Conservation (phyloP, 37 sponge, comb jelly and placozoan genomes). For the Halichondria panicea region DNA sequence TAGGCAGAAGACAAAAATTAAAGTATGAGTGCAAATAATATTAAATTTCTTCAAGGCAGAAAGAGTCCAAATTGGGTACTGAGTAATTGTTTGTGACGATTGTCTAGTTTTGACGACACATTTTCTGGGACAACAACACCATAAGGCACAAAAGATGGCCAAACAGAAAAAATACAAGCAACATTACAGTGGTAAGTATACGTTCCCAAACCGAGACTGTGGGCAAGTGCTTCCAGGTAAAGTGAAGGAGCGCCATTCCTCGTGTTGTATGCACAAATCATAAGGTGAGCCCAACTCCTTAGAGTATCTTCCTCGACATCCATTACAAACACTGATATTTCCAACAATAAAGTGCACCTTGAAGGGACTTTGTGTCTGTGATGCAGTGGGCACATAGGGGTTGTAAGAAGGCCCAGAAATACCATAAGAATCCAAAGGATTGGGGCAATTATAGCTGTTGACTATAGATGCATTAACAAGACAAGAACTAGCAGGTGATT, state of each 20-base stretch:
- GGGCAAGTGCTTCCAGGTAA: neutral
- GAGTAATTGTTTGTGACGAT: too few relatives aligned
- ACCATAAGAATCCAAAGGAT: neutral
- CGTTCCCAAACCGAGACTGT: conserved; percentile 7
- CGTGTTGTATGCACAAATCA: conserved; percentile 11
- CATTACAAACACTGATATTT: conserved; percentile 7
- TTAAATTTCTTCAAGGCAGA: too few relatives aligned
- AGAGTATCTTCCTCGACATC: conserved; percentile 1
- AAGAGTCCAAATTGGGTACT: too few relatives aligned
- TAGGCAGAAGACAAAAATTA: too few relatives aligned
- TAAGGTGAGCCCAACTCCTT: neutral
- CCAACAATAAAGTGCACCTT: neutral
- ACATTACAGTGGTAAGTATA: conserved; percentile 4
- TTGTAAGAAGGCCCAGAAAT: neutral
- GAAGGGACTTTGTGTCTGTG: neutral
- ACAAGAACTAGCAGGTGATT: neutral
- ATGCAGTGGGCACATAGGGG: neutral
- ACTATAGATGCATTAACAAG: neutral
- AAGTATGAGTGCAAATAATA: too few relatives aligned
- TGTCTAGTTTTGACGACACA: too few relatives aligned
- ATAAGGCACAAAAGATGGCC: neutral
- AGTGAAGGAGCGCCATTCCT: conserved; percentile 13
- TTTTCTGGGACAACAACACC: neutral
- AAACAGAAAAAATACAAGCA: conserved; percentile 3
- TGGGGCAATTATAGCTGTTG: neutral